Base-by-base conservation (phyloP, 2,797 vertebrate genomes). In the Sebastes alutus region DNA sequence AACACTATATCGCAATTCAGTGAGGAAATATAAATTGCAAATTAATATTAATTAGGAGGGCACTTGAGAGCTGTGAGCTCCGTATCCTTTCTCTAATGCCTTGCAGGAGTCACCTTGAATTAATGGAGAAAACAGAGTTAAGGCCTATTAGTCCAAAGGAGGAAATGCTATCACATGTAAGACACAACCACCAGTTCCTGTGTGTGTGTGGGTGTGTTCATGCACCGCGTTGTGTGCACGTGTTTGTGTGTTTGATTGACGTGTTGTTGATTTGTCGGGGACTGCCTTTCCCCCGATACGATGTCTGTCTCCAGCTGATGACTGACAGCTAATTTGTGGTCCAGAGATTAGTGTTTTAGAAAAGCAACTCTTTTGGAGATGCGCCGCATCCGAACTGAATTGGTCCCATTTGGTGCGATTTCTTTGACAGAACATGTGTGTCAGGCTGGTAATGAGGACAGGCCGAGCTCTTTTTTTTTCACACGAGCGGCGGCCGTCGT, bases 291-390 rank as follows among this genome's bases (percentile, higher is more conserved):
- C 82, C 88, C 75, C 12, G 77, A 85, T 89, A 79, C 78, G 30
- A 89, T 68, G 90, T 85, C 91, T 73, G 92, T 92, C 87, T 84
- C 52, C 77, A 63, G 72, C 75, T 79, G 87, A 87, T 95, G 94
- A 95, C 87, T 95, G 95, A 94, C 94, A 94, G 94, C 90, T 94
- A 93, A 95, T 95, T 95, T 95, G 91, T 88, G 90, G 89, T 78
- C 62, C 89, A 88, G 84, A 91, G 93, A 95, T 95, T 95, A 95
- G 90, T 86, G 88, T 88, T 95, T 94, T 89, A 91, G 92, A 92
- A 90, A 72, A 86, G 84, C 64, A 91, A 93, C 83, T 88, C 81
- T 82, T 71, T 63, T 22, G 0, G 77, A 89, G 85, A 88, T 22
- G 20, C 8, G 75, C 49, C 71, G 25, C 82, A 72, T 88, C 85